A percentile compares a stretch with the other conserved stretches of the same genome.
These are phyloP conservation scores for Nyctibius grandis DNA, from an alignment of 2,797 vertebrate genomes.

Conservation along the genomic window DNA sequence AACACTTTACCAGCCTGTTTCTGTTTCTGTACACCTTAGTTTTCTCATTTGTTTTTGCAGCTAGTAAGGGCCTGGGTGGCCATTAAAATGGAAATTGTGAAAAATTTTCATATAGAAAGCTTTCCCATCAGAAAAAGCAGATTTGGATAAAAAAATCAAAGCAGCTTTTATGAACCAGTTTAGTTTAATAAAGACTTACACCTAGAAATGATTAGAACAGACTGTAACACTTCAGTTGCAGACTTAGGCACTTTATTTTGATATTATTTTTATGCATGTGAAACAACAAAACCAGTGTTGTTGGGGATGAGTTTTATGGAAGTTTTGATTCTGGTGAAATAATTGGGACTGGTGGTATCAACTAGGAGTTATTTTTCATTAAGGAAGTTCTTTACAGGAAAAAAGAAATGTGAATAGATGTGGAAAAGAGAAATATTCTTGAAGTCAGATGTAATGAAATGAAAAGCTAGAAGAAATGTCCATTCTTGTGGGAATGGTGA, in stretches of 20 bases:
- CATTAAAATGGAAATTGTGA: background rate
- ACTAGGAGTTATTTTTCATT: background rate
- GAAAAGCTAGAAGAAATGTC: background rate
- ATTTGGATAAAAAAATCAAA: background rate
- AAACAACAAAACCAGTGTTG: background rate
- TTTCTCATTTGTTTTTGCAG: background rate
- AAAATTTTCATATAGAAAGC: background rate
- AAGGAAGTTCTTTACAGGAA: background rate
- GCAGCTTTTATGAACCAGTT: background rate
- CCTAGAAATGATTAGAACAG: background rate
- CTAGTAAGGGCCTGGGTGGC: background rate
- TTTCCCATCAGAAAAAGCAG: background rate
- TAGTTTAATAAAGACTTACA: background rate
- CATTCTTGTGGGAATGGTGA: background rate
- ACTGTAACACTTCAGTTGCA: background rate
- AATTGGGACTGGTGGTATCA: background rate
- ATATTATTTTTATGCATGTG: background rate
- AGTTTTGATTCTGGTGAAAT: background rate
- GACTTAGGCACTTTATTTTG: background rate
- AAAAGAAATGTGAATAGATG: background rate
- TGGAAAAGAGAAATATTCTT: background rate
- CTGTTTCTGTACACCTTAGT: background rate
- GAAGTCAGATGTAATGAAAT: background rate
- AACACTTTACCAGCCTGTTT: background rate
- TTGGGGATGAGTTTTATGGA: background rate